Evolutionary conservation across 2,113 vertebrate genomes (phyloP), one percentile per base, ranked within the genome.

Genomic region (Rhinichthys klamathensis): DNA sequence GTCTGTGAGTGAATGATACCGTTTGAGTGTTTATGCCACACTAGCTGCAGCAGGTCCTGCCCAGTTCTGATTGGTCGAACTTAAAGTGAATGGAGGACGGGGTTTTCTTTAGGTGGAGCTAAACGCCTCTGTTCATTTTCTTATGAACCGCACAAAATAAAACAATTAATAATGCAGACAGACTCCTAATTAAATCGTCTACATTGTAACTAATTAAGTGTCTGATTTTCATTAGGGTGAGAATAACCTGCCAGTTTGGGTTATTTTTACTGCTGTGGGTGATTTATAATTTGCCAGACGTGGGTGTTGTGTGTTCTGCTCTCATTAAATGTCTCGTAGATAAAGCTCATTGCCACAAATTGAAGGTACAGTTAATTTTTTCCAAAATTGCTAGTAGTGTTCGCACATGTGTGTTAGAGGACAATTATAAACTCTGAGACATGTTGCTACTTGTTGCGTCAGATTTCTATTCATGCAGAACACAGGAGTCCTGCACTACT

Each of bases 251-350:
- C 65, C 32, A 69, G 18, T 69, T 38, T 38, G 65, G 65, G 16
- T 69, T 38, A 38, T 69, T 38, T 73, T 73, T 73, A 73, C 4
- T n/a, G 38, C 10, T 73, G 38, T 44, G 54, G 54, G 60, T 85
- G 54, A 83, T 83, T 56, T 86, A 86, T 80, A 70, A 67, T 46
- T 70, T 54, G 56, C 12, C 54, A 15, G 54, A 35, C 0, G 5
- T 58, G 23, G 46, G 25, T 84, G 54, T 54, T 73, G 69, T 73
- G 38, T 41, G 9, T 41, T 72, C 35, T 23, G 21, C 49, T 80
- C 54, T 78, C 74, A 70, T 84, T 83, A 88, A 85, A 76, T 70
- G 81, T 76, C 38, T 11, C 15, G 27, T 77, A 83, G 80, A 58
- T 78, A 16, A 58, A 69, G 61, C 23, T 61, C 73, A 56, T 88